Base-by-base conservation (phyloP, 2,888 invertebrate species). In the Brenthis hecate region DNA sequence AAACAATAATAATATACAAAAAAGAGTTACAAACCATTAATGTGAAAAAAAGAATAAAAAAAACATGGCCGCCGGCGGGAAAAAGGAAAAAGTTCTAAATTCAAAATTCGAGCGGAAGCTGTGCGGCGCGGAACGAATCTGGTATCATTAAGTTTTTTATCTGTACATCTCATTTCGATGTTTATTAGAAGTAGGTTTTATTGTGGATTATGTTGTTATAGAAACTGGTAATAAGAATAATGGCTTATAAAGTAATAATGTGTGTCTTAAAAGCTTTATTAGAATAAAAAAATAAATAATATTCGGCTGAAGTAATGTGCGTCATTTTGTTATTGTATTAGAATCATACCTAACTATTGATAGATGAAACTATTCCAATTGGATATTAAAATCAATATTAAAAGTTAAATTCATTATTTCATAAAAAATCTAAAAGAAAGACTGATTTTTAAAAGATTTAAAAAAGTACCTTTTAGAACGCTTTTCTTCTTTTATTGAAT, bases 101-200 rank as follows among this genome's bases (percentile, higher is more conserved):
- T 90, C 85, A 85, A 89, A 88, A 88, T 75, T 78, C 81, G 87
- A 88, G 83, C 91, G 91, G 91, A 91, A 91, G 90, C 91, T 83
- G 75, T 65, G 79, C 78, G 79, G 79, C 76, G 85, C 87, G 89
- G 81, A 89, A 90, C 91, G 89, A 91, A 91, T 90, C 80, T 80
- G 79, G 82, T 85, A 88, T 90, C 89, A 91, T 91, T 91, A 87
- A 78, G 74, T 79, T 83, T 82, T 82, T 82, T 79, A 78, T 77
- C 77, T 82, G 80, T 82, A 80, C 79, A 73, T 80, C 81, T 83
- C 82, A 81, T 81, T 85, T 75, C 76, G 82, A 84, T 84, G 74
- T 83, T 82, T 62, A 76, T 81, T 80, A 79, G 66, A 74, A 74
- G 73, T 82, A 79, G 85, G 81, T 83, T 85, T 83, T 83, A 79